These are phyloP conservation scores for Merops nubicus DNA, from an alignment of 2,113 vertebrate genomes.

Conservation along the genomic window DNA sequence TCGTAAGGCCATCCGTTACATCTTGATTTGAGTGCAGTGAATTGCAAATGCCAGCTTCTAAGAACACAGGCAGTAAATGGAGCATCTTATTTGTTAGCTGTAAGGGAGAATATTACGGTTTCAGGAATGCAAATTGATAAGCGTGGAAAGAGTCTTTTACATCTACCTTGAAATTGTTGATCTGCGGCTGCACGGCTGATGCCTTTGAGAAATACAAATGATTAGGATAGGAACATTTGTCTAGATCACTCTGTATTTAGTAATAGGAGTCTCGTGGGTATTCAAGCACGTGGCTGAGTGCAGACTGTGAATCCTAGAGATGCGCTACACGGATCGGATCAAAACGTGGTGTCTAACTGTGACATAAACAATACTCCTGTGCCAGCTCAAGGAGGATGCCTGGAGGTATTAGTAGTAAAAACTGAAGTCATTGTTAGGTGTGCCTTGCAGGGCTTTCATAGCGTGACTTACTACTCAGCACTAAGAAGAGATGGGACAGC, in stretches of 20 bases:
- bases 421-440: not conserved
- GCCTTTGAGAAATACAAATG: constrained; percentile 9
- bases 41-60: constrained; percentile 12
- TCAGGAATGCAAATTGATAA: constrained; percentile 3
- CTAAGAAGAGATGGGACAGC: not conserved
- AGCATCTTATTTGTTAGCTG: constrained; percentile 2
- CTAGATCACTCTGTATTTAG: not conserved
- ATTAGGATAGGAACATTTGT: constrained; percentile 36
- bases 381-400: not conserved
- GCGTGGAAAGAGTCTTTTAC: not conserved
- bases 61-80: not conserved
- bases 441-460: not conserved
- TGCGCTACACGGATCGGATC: not conserved
- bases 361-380: not conserved
- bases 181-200: not conserved
- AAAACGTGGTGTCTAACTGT: not conserved
- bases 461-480: not conserved
- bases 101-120: not conserved
- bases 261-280: not conserved
- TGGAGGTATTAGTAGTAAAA: not conserved
- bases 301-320: constrained; percentile 5
- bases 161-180: constrained; percentile 27
- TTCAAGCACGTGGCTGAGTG: constrained; percentile 6
- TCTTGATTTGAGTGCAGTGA: constrained; percentile 9
- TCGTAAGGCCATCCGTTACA: not conserved